These are phyloP conservation scores for Peucedramus taeniatus DNA, from an alignment of 2,113 vertebrate species.

Conservation along the genomic window DNA sequence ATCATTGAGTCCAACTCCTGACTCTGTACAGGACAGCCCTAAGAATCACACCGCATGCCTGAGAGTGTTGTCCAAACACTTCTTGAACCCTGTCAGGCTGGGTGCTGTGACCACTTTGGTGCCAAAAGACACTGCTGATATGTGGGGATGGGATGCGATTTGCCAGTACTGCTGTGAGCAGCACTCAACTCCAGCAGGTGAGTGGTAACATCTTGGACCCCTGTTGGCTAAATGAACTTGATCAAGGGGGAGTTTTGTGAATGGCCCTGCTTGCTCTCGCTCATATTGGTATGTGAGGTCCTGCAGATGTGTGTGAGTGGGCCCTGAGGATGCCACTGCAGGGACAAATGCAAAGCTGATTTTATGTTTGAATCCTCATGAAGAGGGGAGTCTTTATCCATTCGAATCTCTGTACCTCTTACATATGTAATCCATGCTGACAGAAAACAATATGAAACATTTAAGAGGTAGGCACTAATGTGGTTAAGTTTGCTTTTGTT, in stretches of 20 bases:
- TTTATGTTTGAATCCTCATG: not conserved
- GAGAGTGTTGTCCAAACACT: not conserved
- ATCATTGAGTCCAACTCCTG: not conserved
- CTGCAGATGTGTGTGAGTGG: not conserved
- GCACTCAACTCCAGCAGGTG: rapidly evolving
- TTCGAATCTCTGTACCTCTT: not conserved
- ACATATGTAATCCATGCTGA: not conserved
- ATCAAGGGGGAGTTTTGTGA: not conserved
- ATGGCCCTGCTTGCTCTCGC: not conserved
- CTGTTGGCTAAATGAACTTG: not conserved
- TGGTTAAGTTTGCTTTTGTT: not conserved
- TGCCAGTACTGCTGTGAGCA: not conserved
- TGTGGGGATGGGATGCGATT: not conserved
- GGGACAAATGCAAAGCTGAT: not conserved
- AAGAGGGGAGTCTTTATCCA: not conserved
- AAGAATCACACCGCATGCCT: not conserved
- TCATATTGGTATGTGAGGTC: not conserved
- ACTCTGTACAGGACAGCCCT: not conserved
- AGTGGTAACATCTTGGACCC: rapidly evolving
- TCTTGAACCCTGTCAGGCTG: not conserved
- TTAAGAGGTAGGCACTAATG: not conserved
- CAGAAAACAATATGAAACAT: not conserved
- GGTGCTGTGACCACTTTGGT: not conserved
- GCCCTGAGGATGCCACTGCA: not conserved
- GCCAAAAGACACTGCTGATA: not conserved